These are phyloP conservation scores for Harlomillsia oculata DNA, from an alignment of 1,140 invertebrate species.

Conservation along the genomic window DNA sequence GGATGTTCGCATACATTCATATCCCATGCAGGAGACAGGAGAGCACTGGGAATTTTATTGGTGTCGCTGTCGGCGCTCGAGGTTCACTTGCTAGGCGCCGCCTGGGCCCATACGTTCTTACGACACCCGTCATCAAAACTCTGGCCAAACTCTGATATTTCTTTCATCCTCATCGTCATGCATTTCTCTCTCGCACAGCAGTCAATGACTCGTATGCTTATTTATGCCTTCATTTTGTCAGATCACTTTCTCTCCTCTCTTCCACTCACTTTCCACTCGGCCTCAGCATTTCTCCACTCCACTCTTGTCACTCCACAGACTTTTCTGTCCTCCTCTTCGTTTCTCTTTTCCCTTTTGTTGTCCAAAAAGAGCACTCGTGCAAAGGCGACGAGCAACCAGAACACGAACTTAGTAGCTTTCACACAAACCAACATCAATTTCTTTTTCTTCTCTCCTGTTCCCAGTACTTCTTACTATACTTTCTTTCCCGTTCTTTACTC, in stretches of 20 bases:
- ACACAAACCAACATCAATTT: no score
- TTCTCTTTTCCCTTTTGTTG: no score
- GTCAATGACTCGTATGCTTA: constrained; percentile 31
- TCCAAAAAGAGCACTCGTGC: no score
- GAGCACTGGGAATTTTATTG: constrained; percentile 32
- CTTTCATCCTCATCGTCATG: constrained; percentile 15
- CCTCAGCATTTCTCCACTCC: no score
- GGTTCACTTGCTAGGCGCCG: constrained; percentile 35
- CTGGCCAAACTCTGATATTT: constrained; percentile 7
- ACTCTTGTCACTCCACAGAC: background rate
- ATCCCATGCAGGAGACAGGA: constrained; percentile 11
- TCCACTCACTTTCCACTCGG: no score
- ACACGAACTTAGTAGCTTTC: no score
- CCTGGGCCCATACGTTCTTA: constrained; percentile 30
- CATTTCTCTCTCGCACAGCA: constrained; percentile 17
- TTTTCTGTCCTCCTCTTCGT: background rate
- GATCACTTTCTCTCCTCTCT: constrained; percentile 13
- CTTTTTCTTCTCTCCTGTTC: no score
- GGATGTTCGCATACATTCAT: constrained; percentile 25
- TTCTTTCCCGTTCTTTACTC: no score
- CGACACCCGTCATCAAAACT: constrained; percentile 31
- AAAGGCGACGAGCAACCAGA: no score
- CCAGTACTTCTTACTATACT: no score
- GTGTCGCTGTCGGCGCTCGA: constrained; percentile 35
- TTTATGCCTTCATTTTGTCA: constrained; percentile 27